Base-by-base conservation (phyloP, 2,888 invertebrate genomes). In the Drosophila prostipennis region DNA sequence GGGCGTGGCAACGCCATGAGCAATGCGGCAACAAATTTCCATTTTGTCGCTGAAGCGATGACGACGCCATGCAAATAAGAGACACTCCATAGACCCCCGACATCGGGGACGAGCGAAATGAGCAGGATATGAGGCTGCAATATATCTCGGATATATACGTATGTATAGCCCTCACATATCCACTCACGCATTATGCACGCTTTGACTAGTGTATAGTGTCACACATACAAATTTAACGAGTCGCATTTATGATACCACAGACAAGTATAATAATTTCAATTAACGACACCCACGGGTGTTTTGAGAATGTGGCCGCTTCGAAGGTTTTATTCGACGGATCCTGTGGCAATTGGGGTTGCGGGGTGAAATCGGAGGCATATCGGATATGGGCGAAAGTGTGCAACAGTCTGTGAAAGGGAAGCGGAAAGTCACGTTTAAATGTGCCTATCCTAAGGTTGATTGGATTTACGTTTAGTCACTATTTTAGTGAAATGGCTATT, bases 251-350 rank as follows among this genome's bases (percentile, higher is more conserved):
- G 84, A 85, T 84, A 83, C 84, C 84, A 84, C 84, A 85, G 84
- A 81, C 84, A 84, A 83, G 84, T 84, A 86, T 86, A 84, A 84
- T 84, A 84, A 84, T 84, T 84, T 84, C 84, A 84, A 84, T 84
- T 84, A 84, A 84, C 84, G 86, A 84, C 86, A 83, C 84, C 84
- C 86, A 64, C 81, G 84, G 80, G 86, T 86, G 81, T 85, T 76
- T 86, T 81, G n/a, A n/a, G n/a, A n/a, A n/a, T 81, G 75, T 68
- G 43, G 43, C 61, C 29, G 49, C 32, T 55, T 34, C 55, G n/a
- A n/a, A 55, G 49, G 40, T 42, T 51, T 51, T 14, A 43, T 42
- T 48, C 48, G 2, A 36, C 43, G 19, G 13, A 42, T 49, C 8
- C 16, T 32, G 29, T 43, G 49, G 52, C 42, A 65, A 48, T 46